Conservation (phyloP, 2,888 invertebrate genomes). For the Hyposoter didymator region DNA sequence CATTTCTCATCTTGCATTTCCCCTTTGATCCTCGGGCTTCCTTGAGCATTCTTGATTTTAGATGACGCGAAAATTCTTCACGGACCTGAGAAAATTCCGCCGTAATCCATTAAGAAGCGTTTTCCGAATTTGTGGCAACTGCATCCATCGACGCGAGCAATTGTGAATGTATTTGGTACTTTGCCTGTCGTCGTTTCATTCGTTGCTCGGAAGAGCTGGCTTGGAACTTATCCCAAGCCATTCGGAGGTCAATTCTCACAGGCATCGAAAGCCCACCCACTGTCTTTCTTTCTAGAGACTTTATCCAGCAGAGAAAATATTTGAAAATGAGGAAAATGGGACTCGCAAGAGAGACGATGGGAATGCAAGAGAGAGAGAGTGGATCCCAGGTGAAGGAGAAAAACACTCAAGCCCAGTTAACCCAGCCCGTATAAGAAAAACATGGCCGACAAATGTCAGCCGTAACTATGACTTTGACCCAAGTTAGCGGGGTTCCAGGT, state of each 20-base stretch:
- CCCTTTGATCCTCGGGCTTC: neutral
- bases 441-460: neutral
- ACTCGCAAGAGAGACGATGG: neutral
- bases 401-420: neutral
- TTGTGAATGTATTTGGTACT: neutral
- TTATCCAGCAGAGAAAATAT: neutral
- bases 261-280: neutral
- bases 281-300: neutral
- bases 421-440: neutral
- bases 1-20: slow-evolving; percentile 33
- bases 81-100: neutral
- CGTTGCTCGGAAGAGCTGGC: neutral
- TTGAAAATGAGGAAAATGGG: neutral
- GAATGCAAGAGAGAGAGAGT: neutral
- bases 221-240: neutral
- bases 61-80: neutral
- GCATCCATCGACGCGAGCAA: neutral
- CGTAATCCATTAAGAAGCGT: neutral
- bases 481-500: slow-evolving; percentile 12
- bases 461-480: slow-evolving; percentile 55
- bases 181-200: neutral
- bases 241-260: neutral
- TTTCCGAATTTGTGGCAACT: neutral
- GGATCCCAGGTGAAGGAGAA: neutral
- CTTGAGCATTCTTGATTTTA: too few species aligned